These are phyloP conservation scores for Colletes collaris DNA, from an alignment of 2,888 invertebrate species.

Conservation along the genomic window DNA sequence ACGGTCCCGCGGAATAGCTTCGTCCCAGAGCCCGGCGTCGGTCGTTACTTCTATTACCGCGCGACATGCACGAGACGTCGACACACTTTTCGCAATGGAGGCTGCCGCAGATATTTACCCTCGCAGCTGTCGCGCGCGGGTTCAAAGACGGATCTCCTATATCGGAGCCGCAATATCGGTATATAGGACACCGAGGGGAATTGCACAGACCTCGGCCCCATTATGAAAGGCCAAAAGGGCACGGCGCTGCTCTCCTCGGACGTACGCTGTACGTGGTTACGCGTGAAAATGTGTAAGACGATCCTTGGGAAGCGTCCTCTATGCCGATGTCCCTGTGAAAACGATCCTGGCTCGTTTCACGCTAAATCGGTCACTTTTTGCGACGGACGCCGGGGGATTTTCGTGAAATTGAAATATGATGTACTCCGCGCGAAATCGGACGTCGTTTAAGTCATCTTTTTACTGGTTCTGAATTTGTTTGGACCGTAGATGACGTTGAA, in stretches of 20 bases:
- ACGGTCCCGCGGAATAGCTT: background rate
- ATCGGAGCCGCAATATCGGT: constrained; percentile 40
- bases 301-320: constrained; percentile 11
- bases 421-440: too few relatives aligned
- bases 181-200: constrained; percentile 50
- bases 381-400: background rate
- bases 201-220: constrained; percentile 58
- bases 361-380: background rate
- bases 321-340: background rate
- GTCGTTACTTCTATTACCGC: background rate
- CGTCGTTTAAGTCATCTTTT: too few relatives aligned
- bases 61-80: background rate
- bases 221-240: constrained; percentile 59
- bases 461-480: too few relatives aligned
- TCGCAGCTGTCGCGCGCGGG: constrained; percentile 54
- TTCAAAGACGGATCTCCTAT: constrained; percentile 48
- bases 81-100: constrained; percentile 36
- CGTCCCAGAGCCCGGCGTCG: background rate
- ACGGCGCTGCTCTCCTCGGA: background rate
- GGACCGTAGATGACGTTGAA: too few relatives aligned
- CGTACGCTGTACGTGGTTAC: background rate
- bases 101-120: constrained; percentile 42
- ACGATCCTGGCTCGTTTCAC: background rate
- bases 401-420: background rate
- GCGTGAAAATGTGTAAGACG: constrained; percentile 3